Evolutionary conservation across 2,888 invertebrate species (phyloP), one percentile per base, ranked within the genome.

Genomic region (Hyposoter didymator): DNA sequence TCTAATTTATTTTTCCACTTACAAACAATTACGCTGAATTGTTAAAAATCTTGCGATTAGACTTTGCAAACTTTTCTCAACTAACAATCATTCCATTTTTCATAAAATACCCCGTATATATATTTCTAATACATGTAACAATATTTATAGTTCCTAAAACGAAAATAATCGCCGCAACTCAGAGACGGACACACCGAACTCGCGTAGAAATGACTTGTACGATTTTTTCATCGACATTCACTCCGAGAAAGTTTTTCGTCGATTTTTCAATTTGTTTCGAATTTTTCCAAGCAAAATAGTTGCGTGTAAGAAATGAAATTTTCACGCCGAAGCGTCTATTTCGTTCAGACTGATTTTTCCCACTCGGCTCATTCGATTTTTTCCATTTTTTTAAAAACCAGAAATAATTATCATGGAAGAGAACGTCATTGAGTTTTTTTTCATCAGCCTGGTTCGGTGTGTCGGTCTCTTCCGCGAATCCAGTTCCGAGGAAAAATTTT

Each of bases 121-220:
- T 35, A 64, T 76, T 64, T 32, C 43, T 19, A 32, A 64, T 75
- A 49, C 17, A 49, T 43, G 67, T 64, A 66, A 47, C 32, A 45
- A 66, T 67, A 74, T 55, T 64, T 70, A 79, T 78, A 85, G 82
- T 82, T 85, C 82, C 85, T 79, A 74, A 78, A 79, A 32, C 59
- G 47, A 47, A 70, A 76, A 72, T 78, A 74, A 74, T 43, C 49
- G 62, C 39, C 47, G 79, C 22, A 43, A 73, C 7, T 55, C 12
- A 73, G 55, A 39, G 55, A 55, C 14, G 39, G 12, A 35, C 49
- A 35, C 39, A 17, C 14, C 19, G 8, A 17, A 59, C 59, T 59
- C 1, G 6, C 22, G 39, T 43, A 62, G 62, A 74, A 28, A 74
- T 69, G 69, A 79, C 39, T 49, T 10, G 22, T 19, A 32, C 19